Evolutionary conservation across 2,888 invertebrate genomes (phyloP), one percentile per base, ranked within the genome.

Genomic region (Muscina levida): DNA sequence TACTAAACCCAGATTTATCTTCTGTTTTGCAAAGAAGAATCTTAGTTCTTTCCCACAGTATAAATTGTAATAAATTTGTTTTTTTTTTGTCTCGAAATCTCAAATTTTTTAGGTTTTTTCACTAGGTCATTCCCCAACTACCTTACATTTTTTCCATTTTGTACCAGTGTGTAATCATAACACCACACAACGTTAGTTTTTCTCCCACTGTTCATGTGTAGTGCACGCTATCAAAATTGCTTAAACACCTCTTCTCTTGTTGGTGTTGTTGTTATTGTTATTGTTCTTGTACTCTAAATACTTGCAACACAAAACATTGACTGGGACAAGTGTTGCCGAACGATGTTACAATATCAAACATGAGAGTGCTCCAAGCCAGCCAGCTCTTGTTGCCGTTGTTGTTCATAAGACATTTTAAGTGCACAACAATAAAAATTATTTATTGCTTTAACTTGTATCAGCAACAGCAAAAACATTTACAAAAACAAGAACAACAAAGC

Each of bases 371-470:
- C 62, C 62, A 22, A 62, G 39, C 62, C 4, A n/a, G n/a, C n/a
- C n/a, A n/a, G n/a, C n/a, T n/a, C n/a, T n/a, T 31, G 57, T 44
- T 77, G 70, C 37, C 44, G 57, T 66, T 57, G 44, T 84, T 83
- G 84, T 84, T 82, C 77, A 84, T 83, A 84, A 86, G 84, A 82
- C 82, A 82, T 83, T 85, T 85, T 85, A 85, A 85, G 85, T 87
- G 85, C 82, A 72, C 83, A 84, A 74, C 85, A 84, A 87, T 87
- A 85, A 85, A 87, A 86, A 85, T 85, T 84, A 86, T 87, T 84
- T 87, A 86, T 87, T 83, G 72, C 79, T 82, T 71, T 71, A 75
- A 80, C 83, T 83, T 82, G 82, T 76, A 82, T 78, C 62, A 22
- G 31, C 62, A 42, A 42, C 39, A 56, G 26, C 56, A 19, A 17